Evolutionary conservation across 2,888 invertebrate genomes (phyloP), one percentile per base, ranked within the genome.

Genomic region (Morpho helenor): DNA sequence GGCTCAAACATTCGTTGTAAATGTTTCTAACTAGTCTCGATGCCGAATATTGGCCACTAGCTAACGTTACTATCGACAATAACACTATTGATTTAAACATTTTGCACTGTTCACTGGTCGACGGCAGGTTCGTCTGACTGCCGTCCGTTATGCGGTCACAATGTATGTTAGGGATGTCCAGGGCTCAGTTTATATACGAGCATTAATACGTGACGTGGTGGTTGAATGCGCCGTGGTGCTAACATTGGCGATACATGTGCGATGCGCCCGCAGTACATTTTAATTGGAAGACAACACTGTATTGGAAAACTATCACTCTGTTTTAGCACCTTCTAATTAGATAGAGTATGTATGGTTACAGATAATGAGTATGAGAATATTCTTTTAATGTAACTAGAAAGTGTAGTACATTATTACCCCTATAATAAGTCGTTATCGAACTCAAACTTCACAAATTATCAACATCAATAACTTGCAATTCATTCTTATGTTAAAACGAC

Each of bases 1-100:
- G 93, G 76, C 93, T 93, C 51, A 95, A 76, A 72, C 95, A 95
- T 77, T 92, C 91, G 55, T 91, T 82, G 77, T 94, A 95, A 82
- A 95, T 93, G 72, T 94, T 94, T 64, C 86, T 87, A 16, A 93
- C 88, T 72, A 95, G 80, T 64, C 92, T 93, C 3, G 93, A 85
- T 2, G 94, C 94, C n/a, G 94, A 92, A 63, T 84, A 82, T 60
- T 85, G 76, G 56, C 82, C 86, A 79, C 82, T 84, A 59, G 84
- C 79, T 55, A 77, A 70, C 10, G 85, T 84, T 69, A 75, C 78
- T 64, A 86, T 64, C 8, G 83, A 76, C 68, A 89, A 70, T 42
- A 90, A 64, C 82, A 89, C 89, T 80, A 87, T 70, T 74, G 85
- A 63, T 78, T 83, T 87, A 62, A 80, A 77, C 89, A 90, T 90